A percentile compares a stretch with the other conserved stretches of the same genome.
phyloP scores from a whole-genome alignment of 2,797 vertebrate species.

The Periophthalmus magnuspinnatus region DNA sequence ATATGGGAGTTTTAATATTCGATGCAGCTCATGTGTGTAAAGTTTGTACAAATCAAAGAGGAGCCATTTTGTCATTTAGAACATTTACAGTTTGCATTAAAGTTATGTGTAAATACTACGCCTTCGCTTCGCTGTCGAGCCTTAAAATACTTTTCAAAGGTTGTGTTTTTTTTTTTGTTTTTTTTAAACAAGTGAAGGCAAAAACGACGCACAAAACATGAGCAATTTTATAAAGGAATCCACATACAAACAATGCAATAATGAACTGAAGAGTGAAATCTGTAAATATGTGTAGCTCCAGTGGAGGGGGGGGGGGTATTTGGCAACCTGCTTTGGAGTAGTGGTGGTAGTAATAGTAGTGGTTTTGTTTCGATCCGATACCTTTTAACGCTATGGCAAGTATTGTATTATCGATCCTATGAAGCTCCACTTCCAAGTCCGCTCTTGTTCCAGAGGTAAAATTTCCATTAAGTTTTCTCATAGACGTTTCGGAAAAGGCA shows the following conservation, averaged over 20 bases:
- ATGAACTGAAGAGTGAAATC: neutral
- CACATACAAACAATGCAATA: conserved; percentile 1
- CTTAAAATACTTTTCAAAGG: neutral
- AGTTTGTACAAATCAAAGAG: neutral
- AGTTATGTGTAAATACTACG: neutral
- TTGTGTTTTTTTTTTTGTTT: neutral
- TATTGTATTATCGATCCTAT: no score
- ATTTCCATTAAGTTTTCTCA: no score
- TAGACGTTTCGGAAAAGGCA: no score
- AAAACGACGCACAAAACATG: neutral
- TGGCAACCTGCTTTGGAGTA: no score
- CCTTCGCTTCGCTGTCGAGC: neutral
- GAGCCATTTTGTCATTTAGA: neutral
- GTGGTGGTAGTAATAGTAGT: no score
- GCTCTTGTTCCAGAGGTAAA: no score
- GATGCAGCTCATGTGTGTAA: neutral
- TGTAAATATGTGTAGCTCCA: neutral
- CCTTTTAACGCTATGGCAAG: no score
- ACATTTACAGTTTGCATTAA: neutral
- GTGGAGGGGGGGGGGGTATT: no score
- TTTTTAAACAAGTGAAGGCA: neutral
- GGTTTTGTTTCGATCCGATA: no score
- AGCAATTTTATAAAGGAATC: neutral
- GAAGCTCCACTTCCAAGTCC: no score
- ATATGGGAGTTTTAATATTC: neutral